Evolutionary conservation across 2,888 invertebrate species (phyloP).

Genomic region (Myopa testacea): DNA sequence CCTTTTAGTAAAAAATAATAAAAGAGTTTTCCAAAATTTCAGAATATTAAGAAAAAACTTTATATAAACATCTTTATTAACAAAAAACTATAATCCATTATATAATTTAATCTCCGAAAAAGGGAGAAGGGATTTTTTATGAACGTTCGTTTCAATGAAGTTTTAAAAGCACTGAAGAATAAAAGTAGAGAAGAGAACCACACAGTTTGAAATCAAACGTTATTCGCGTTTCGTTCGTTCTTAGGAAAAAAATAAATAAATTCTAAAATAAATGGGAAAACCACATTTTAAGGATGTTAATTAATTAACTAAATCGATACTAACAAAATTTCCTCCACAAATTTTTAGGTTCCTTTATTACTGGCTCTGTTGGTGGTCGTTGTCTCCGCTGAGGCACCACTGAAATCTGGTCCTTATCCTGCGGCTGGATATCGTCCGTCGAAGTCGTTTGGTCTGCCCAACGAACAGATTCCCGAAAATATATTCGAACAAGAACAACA

Average conservation of each 20-base stretch:
- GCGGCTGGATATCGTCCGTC: constrained; percentile 68
- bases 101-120: too few relatives aligned
- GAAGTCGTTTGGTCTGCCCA: constrained; percentile 64
- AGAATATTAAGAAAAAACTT: not conserved
- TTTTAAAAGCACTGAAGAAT: too few relatives aligned
- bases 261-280: not conserved
- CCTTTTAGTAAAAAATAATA: too few relatives aligned
- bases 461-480: constrained; percentile 52
- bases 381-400: constrained; percentile 53
- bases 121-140: too few relatives aligned
- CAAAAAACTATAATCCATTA: too few relatives aligned
- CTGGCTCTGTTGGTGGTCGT: constrained; percentile 42
- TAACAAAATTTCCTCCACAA: not conserved
- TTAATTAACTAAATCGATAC: not conserved
- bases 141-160: too few relatives aligned
- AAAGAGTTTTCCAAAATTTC: not conserved
- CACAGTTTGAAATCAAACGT: too few relatives aligned
- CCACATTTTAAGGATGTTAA: not conserved
- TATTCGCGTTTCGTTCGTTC: not conserved
- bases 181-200: too few relatives aligned
- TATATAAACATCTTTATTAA: not conserved
- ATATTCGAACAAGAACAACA: constrained; percentile 41
- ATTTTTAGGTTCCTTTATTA: constrained; percentile 50
- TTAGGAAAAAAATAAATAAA: not conserved
- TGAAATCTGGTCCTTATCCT: constrained; percentile 60